Base-by-base conservation (phyloP, 2,888 invertebrate genomes). In the Dasypogon diadema region DNA sequence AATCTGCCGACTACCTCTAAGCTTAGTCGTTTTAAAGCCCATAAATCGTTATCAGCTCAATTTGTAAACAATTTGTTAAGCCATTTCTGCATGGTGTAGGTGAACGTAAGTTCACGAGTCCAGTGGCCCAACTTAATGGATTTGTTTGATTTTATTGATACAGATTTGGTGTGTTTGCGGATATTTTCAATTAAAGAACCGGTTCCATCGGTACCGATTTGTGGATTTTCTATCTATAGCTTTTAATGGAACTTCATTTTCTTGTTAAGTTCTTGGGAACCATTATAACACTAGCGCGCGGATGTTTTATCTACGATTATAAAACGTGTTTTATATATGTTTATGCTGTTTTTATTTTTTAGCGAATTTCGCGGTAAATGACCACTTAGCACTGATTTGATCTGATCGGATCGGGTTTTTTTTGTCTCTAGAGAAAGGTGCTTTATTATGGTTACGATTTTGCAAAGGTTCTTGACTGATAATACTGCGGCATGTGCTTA, bases 341-440 rank as follows among this genome's bases (percentile, higher is more conserved):
- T 56, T 56, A n/a, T 16, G n/a, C 8, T 16, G n/a, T 5, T 56
- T 42, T 34, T 21, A 24, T 46, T 18, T 37, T 63, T 46, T 65
- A 24, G 46, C 46, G n/a, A 65, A 22, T 65, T 65, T 48, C 14
- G 65, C 65, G 65, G 65, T 65, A 65, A 65, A 65, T 65, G 65
- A 65, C 65, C 65, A 65, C 24, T 65, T 42, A 14, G 21, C 16
- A 22, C 18, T 22, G 42, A 12, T 63, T 63, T 63, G 21, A 42
- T 30, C 10, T n/a, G n/a, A 30, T 30, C 30, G 3, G 30, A 30
- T 30, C 8, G 8, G 30, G 3, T 30, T 5, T 5, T 5, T 30
- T 6, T 12, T 42, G 8, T 42, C n/a, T 42, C 8, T 65, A 8
- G 65, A 6, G 46, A 48, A 65, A 65, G 46, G 22, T 46, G 22